Conservation (phyloP, 2,888 invertebrate species). For the Torymus texanus region DNA sequence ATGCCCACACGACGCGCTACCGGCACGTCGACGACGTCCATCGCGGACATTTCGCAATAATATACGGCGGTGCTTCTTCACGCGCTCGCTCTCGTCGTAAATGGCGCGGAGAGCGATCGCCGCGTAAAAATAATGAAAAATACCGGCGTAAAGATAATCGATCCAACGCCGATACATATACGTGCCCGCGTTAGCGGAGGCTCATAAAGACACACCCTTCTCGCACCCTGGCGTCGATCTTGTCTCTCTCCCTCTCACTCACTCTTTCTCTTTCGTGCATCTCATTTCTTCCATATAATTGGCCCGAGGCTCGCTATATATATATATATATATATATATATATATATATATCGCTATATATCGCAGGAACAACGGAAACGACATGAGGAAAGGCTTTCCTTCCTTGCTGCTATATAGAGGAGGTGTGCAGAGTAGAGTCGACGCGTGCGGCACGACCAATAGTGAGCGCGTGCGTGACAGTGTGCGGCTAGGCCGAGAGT, state of each 20-base stretch:
- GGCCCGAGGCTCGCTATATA: too few species aligned
- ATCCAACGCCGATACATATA: constrained; percentile 28
- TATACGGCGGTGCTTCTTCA: constrained; percentile 30
- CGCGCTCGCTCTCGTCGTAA: constrained; percentile 41
- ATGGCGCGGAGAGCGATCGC: constrained; percentile 15
- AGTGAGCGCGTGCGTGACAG: too few species aligned
- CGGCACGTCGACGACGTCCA: neutral
- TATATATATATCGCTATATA: too few species aligned
- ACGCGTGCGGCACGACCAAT: too few species aligned
- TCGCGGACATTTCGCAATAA: constrained; percentile 18
- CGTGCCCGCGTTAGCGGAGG: neutral
- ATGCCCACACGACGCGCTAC: too few species aligned
- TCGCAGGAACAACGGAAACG: constrained; percentile 67
- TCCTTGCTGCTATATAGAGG: constrained; percentile 20
- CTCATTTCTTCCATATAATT: too few species aligned
- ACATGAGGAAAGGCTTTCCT: constrained; percentile 71
- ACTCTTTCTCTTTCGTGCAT: too few species aligned
- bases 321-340: too few species aligned
- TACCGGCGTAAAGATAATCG: constrained; percentile 49
- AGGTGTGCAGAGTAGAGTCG: too few species aligned
- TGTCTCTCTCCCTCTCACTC: too few species aligned
- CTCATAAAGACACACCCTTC: constrained; percentile 44
- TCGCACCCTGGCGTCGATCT: neutral
- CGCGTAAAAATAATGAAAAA: constrained; percentile 47
- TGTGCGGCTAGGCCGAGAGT: too few species aligned